Evolutionary conservation across 2,113 vertebrate genomes (phyloP), one percentile per base, ranked within the genome.

Genomic region (Charina bottae): DNA sequence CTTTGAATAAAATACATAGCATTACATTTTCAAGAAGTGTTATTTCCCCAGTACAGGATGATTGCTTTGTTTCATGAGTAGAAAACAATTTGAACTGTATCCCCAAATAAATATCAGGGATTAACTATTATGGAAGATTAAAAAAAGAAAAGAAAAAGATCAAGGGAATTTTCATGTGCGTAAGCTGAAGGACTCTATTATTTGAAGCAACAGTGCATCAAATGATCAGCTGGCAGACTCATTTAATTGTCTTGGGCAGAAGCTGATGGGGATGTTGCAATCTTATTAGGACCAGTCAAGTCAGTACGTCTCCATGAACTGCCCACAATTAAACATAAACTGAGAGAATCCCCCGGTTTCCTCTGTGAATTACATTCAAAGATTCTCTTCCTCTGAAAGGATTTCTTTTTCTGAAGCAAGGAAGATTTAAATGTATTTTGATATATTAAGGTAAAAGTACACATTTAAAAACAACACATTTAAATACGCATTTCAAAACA

Each of bases 251-350:
- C 21, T 28, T 72, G 60, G 49, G 42, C 7, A 83, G 64, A 58
- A 78, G 33, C 90, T 33, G 62, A 88, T 56, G 15, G 37, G 64
- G 54, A 58, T 24, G 21, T 19, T 56, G 85, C 33, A 60, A n/a
- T 72, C 17, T 78, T 58, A 78, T 90, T 62, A 90, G 28, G 58
- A 55, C 46, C 46, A 91, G 85, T 54, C 58, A 85, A 62, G 83
- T 62, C 90, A 28, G 83, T 72, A 56, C n/a, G 11, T 37, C 15
- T 11, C 54, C 37, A 55, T 53, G 23, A 78, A 59, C 54, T 59
- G 37, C 68, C 78, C 55, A n/a, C 21, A 37, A 68, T 33, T 59
- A 86, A 15, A 33, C 28, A 10, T 56, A 33, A 88, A 24, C 23
- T 46, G 58, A 24, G 21, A 88, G 56, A 59, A 37, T 59, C 42